Percentiles rank a stretch among this genome's conserved stretches.
Conservation (phyloP, 2,797 vertebrate species). For the Pangasius sanitwongsei region DNA sequence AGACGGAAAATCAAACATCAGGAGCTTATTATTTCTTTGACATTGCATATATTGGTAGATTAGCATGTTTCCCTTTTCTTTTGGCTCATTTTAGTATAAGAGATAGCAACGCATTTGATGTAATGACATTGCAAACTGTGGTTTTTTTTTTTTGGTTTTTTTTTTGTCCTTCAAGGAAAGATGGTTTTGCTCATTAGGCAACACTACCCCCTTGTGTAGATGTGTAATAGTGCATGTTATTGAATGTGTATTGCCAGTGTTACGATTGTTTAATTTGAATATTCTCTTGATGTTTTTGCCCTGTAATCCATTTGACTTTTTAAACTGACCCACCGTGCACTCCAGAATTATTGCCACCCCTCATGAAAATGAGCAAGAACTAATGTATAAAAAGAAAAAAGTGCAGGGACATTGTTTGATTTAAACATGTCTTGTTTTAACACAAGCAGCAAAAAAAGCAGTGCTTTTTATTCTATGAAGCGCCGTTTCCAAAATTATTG, state of each 20-base stretch:
- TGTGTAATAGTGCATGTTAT: neutral
- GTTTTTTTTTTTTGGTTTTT: neutral
- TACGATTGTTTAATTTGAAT: no score
- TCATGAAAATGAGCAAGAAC: neutral
- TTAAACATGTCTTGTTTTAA: neutral
- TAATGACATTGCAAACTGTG: neutral
- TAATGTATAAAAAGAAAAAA: neutral
- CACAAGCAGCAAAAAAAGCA: neutral
- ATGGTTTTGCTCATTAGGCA: neutral
- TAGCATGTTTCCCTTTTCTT: neutral
- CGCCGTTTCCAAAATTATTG: neutral
- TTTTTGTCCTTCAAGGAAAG: no score
- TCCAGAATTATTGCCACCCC: neutral
- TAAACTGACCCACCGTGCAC: neutral
- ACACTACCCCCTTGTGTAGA: slow-evolving; percentile 46
- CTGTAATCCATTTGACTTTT: neutral
- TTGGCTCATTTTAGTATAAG: neutral
- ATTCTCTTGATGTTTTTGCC: no score
- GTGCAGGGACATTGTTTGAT: neutral
- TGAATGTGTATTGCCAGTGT: neutral
- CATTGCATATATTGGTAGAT: neutral
- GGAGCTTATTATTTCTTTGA: slow-evolving; percentile 10
- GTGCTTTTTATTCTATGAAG: neutral
- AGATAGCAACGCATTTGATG: neutral
- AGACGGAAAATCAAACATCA: neutral